Base-by-base conservation (phyloP, 2,888 invertebrate species). In the Amphipyra tragopoginis region DNA sequence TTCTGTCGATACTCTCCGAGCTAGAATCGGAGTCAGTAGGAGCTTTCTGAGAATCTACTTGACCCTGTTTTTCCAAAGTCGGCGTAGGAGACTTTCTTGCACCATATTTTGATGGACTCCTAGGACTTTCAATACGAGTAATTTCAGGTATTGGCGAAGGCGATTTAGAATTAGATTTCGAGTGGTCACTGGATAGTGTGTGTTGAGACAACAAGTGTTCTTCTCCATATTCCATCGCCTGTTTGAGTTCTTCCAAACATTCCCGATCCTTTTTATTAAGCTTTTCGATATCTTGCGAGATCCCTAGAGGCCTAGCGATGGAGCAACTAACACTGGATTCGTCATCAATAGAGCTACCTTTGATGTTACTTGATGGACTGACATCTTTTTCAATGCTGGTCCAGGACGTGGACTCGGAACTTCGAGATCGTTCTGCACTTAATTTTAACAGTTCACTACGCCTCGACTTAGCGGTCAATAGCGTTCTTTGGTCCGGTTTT, bases 361-460 rank as follows among this genome's bases (percentile, higher is more conserved):
- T 97, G 64, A 96, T 95, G 62, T 96, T 94, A 77, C 95, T 93
- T 1, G 94, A 95, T 9, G 97, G 96, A 80, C 96, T 97, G 0
- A 93, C 91, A 83, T 96, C 96, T 86, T 96, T 97, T 84, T 97
- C 97, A n/a, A 97, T 96, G 79, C 97, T 97, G 0, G 97, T 97
- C 97, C 97, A 97, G 0, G 97, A 97, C 36, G 96, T 96, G 0
- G 97, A 97, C 81, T 97, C 97, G 2, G 97, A 97, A 79, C 97
- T 97, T 74, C 96, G 95, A 0, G 97, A 97, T 64, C 97, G 96
- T 84, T 97, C 97, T 0, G 97, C 96, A 74, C 96, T 97, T 26
- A 97, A 88, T 82, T 97, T 96, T 4, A 96, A 88, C 47, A 96
- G 83, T 79, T 96, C 96, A 66, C 92, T 93, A 56, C 95, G 92